A percentile compares a stretch with the other conserved stretches of the same genome.
Conservation (phyloP, 2,113 vertebrate genomes). For the Apistogramma diplotaenia region DNA sequence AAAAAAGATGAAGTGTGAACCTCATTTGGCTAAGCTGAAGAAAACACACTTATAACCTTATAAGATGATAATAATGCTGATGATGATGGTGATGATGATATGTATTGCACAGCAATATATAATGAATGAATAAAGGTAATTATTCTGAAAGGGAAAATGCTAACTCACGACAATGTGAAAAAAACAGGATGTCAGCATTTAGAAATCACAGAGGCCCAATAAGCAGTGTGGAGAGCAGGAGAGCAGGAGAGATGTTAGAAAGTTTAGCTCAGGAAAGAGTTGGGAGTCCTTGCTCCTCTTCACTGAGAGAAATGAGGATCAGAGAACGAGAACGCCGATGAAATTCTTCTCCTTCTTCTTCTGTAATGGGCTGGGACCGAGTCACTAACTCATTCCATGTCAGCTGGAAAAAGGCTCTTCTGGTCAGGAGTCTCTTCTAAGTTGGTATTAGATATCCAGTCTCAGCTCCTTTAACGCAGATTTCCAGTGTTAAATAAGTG, state of each 20-base stretch:
- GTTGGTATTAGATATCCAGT: background rate
- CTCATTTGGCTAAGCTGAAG: constrained; percentile 33
- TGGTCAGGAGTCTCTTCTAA: background rate
- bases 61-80: background rate
- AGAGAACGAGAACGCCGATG: background rate
- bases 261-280: background rate
- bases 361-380: background rate
- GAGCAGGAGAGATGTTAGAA: background rate
- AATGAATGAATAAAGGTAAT: background rate
- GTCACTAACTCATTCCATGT: background rate
- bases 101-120: no score
- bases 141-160: background rate
- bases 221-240: background rate
- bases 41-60: constrained; percentile 36
- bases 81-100: background rate
- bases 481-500: background rate
- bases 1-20: background rate
- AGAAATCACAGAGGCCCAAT: background rate
- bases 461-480: background rate
- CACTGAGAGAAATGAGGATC: background rate
- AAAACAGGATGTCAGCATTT: background rate
- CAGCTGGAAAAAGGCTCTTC: background rate
- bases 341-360: background rate
- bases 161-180: background rate
- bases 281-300: background rate